Conservation (phyloP, 1,140 invertebrate genomes). For the Anadara kagoshimensis region DNA sequence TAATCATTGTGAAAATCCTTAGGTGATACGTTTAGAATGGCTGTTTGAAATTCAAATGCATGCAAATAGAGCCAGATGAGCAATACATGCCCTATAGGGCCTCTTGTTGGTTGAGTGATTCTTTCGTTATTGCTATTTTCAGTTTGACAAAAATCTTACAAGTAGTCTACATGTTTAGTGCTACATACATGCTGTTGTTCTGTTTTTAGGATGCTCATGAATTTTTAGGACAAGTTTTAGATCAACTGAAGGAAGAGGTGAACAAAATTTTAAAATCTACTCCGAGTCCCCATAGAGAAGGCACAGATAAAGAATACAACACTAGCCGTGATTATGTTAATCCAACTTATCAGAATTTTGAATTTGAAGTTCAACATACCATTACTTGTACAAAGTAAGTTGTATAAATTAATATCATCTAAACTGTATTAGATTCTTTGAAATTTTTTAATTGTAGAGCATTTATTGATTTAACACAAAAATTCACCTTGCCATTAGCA, state of each 20-base stretch:
- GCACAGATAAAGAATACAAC: conserved; percentile 15
- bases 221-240: conserved; percentile 68
- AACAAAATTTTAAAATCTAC: conserved; percentile 52
- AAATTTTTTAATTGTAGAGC: too few relatives aligned
- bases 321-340: conserved; percentile 41
- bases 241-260: conserved; percentile 71
- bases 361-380: conserved; percentile 67
- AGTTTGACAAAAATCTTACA: too few relatives aligned
- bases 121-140: too few relatives aligned
- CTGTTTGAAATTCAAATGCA: too few relatives aligned
- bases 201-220: conserved; percentile 72
- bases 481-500: too few relatives aligned
- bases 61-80: too few relatives aligned
- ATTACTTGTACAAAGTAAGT: conserved; percentile 58
- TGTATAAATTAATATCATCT: too few relatives aligned
- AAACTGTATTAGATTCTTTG: too few relatives aligned
- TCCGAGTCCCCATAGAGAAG: conserved; percentile 47
- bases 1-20: too few relatives aligned
- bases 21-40: too few relatives aligned
- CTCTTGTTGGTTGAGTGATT: neutral
- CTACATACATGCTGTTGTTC: neutral
- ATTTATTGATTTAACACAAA: too few relatives aligned
- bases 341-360: conserved; percentile 69
- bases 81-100: too few relatives aligned
- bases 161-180: neutral